Evolutionary conservation across 2,113 vertebrate species (phyloP), one percentile per base, ranked within the genome.

Genomic region (Pelvicachromis taeniatus): DNA sequence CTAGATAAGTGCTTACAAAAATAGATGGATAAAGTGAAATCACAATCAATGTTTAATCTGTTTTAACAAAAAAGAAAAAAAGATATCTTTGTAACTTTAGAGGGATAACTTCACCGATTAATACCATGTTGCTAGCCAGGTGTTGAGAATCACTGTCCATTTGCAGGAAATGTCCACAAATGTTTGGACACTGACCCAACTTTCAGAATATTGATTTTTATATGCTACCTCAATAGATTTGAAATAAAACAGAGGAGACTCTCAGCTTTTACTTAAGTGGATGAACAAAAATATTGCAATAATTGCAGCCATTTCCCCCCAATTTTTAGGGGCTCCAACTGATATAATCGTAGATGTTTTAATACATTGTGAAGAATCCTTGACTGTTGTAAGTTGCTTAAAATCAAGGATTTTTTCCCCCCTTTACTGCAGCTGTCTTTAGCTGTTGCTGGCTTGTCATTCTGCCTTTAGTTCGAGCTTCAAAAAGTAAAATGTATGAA

Each of bases 321-420:
- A 50, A n/a, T 50, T 75, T 75, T 75, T 17, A 13, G 45, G 45
- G 26, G 6, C 45, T 75, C 70, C 70, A n/a, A 52, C 23, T 75
- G 42, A 75, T 19, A 75, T 31, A 75, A 75, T 75, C 42, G 52
- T 52, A 75, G 6, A 75, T 31, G 26, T 19, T 52, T 75, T 52
- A 52, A 33, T 52, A 33, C 26, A 52, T 1, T 52, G 45, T 75
- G 45, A 75, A 50, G 23, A 50, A 75, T 75, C 23, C 68, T 50
- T 75, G 26, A 75, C 68, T 73, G 23, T 5, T 17, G 4, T 42
- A 73, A 29, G 14, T 48, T 48, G 5, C 29, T 48, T 48, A 73
- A 11, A 40, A 4, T 48, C 14, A 29, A 48, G 23, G 68, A 29
- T 19, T 7, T 3, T 19, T 31, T 50, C 3, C 0, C 3, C 0